Conservation (phyloP, 2,888 invertebrate species). For the Agrochola lychnidis region DNA sequence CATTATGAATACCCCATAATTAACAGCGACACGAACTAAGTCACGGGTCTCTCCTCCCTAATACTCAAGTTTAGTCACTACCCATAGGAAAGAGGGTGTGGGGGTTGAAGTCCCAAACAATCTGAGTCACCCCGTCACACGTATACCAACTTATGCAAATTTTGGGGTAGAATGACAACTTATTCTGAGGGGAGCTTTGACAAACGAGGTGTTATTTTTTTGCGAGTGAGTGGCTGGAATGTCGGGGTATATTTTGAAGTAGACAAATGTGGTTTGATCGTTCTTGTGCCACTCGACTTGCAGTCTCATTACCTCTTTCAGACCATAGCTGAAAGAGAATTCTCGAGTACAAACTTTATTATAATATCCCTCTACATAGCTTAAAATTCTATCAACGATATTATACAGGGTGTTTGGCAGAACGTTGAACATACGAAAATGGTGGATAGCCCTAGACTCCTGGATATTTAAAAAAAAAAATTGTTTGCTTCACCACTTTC, state of each 20-base stretch:
- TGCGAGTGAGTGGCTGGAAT: conserved; percentile 25
- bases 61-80: conserved; percentile 28
- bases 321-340: neutral
- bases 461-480: no score
- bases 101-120: conserved; percentile 39
- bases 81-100: conserved; percentile 7
- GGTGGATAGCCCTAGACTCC: no score
- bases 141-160: conserved; percentile 58
- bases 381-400: no score
- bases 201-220: conserved; percentile 53
- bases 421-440: no score
- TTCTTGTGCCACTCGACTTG: neutral
- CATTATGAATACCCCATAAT: conserved; percentile 33
- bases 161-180: conserved; percentile 50
- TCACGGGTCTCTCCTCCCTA: conserved; percentile 5
- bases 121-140: conserved; percentile 56
- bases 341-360: neutral
- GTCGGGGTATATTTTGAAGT: conserved; percentile 22
- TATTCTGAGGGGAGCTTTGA: conserved; percentile 40
- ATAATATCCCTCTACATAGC: neutral
- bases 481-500: no score
- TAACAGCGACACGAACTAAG: conserved; percentile 27
- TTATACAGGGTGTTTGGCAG: no score
- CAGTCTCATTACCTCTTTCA: neutral
- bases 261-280: conserved; percentile 26